Base-by-base conservation (phyloP, 1,140 invertebrate genomes). In the Adelges cooleyi region DNA sequence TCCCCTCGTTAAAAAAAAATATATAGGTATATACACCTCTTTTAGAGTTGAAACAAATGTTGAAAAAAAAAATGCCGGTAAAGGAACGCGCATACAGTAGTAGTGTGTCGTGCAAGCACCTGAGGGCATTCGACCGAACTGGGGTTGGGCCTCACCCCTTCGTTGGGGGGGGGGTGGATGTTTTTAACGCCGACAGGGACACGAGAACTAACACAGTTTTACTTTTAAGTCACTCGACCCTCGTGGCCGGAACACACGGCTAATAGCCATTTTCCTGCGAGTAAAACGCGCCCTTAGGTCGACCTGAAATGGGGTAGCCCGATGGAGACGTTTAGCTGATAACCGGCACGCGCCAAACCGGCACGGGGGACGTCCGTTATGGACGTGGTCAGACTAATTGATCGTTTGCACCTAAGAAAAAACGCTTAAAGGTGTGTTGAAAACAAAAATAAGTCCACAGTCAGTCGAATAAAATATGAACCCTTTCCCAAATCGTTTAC, bases 201-300 rank as follows among this genome's bases (percentile, higher is more conserved):
- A 48, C 40, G 56, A 48, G 56, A 62, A 25, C 44, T 62, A 62
- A 62, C 56, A 62, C 56, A 46, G 56, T 62, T 62, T 62, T 62
- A 62, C 56, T 62, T 62, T 62, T 62, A 62, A 46, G 56, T 62
- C 29, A 62, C 56, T 42, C 42, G 38, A 22, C 56, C 9, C 25
- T 23, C 53, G 15, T 22, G n/a, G 44, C 25, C 42, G 42, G 17
- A 48, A 29, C 56, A 29, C 56, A 46, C n/a, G 42, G 27, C 54
- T 59, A 59, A 59, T 29, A 59, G 54, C 23, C 18, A 46, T 46
- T 29, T 46, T 27, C 40, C 38, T 56, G 40, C n/a, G 25, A 46
- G 46, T 62, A 48, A 62, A 2, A 46, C 22, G 29, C n/a, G 18
- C 54, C 54, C 40, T 46, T 3, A 29, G 42, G 23, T 20, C 23